Conservation (phyloP, 2,113 vertebrate species). For the Callionymus lyra region DNA sequence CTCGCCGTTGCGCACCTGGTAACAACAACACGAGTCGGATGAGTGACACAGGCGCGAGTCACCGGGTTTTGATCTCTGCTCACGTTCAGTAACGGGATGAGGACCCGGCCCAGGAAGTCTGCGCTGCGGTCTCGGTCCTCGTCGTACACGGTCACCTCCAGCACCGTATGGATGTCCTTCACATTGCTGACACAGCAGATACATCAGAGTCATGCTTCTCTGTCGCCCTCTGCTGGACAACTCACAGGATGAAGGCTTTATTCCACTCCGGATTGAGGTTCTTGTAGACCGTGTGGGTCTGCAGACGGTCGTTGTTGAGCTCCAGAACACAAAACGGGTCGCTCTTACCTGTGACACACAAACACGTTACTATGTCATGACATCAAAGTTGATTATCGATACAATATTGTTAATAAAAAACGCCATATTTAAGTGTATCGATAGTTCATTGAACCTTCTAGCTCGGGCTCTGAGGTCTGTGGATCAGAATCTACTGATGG, state of each 20-base stretch:
- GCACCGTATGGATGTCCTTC: conserved; percentile 88
- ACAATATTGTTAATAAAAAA: no score
- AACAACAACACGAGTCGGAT: conserved; percentile 40
- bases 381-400: no score
- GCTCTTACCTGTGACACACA: conserved; percentile 75
- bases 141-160: conserved; percentile 91
- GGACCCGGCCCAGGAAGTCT: conserved; percentile 93
- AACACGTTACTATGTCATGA: no score
- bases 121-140: conserved; percentile 88
- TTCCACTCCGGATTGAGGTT: conserved; percentile 92
- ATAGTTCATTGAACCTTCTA: no score
- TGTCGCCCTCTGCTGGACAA: no score
- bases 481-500: no score
- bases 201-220: background rate
- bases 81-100: conserved; percentile 84
- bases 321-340: conserved; percentile 92
- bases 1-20: conserved; percentile 90
- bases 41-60: background rate
- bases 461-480: no score
- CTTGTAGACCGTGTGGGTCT: conserved; percentile 89
- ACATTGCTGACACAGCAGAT: conserved; percentile 71
- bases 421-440: no score
- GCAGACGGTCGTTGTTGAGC: conserved; percentile 84
- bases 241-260: conserved; percentile 95
- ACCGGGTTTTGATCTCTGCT: conserved; percentile 45